phyloP scores from a whole-genome alignment of 1,140 invertebrate species.

The Trichonephila clavata region DNA sequence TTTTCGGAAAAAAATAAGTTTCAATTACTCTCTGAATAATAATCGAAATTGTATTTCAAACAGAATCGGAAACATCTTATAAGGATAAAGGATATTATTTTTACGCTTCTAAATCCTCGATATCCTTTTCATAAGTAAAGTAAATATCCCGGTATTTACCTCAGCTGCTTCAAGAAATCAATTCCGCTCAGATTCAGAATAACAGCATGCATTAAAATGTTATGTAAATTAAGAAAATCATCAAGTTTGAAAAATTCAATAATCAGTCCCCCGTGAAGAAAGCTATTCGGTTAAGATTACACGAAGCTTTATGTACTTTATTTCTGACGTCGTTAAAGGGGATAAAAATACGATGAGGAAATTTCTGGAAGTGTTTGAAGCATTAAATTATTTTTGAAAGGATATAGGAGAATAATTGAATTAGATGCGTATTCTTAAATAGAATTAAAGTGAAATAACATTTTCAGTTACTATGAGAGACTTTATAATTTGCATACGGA shows the following conservation, averaged over 20 bases:
- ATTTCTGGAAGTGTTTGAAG: background rate
- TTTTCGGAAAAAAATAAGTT: background rate
- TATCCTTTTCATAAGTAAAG: conserved; percentile 26
- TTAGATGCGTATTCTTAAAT: background rate
- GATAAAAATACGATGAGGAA: background rate
- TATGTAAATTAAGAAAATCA: conserved; percentile 47
- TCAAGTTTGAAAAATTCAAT: conserved; percentile 28
- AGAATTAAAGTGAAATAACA: background rate
- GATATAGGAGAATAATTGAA: background rate
- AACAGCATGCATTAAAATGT: background rate
- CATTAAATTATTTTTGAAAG: background rate
- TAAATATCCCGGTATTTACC: conserved; percentile 26
- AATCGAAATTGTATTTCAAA: background rate
- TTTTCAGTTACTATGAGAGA: background rate
- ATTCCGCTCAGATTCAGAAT: conserved; percentile 6
- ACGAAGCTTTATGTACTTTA: conserved; percentile 12
- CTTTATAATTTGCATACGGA: background rate
- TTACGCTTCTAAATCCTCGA: conserved; percentile 30
- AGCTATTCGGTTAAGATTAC: conserved; percentile 5
- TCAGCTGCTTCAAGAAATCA: background rate
- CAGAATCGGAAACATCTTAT: background rate
- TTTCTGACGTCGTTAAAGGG: background rate
- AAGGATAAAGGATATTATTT: background rate
- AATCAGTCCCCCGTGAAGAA: conserved; percentile 6
- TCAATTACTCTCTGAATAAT: conserved; percentile 17